These are phyloP conservation scores for Plemyria rubiginata DNA, from an alignment of 2,888 invertebrate genomes.

Conservation along the genomic window DNA sequence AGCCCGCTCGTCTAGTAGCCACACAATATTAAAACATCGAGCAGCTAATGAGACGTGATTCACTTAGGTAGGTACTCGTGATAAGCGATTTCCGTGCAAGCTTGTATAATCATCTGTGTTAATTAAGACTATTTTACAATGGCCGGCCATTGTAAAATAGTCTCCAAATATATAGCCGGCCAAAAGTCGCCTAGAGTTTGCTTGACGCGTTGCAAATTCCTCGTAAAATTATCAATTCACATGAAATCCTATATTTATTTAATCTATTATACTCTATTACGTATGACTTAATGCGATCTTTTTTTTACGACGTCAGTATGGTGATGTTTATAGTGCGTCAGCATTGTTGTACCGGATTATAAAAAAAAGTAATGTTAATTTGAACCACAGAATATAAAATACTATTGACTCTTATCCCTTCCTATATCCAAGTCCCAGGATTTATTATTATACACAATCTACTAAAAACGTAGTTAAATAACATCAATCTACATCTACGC, in stretches of 20 bases:
- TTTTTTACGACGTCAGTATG: constrained; percentile 39
- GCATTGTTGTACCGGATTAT: not conserved
- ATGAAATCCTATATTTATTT: constrained; percentile 39
- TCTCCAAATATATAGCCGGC: constrained; percentile 20
- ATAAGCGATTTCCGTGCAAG: constrained; percentile 55
- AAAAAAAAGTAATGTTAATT: not conserved
- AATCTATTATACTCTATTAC: too few relatives aligned
- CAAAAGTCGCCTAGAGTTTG: constrained; percentile 39
- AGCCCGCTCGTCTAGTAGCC: constrained; percentile 36
- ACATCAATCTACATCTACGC: too few relatives aligned
- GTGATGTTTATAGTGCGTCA: constrained; percentile 2
- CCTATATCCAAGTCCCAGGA: not conserved
- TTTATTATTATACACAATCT: too few relatives aligned
- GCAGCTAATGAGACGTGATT: constrained; percentile 43
- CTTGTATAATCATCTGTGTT: constrained; percentile 50
- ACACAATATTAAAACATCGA: constrained; percentile 42
- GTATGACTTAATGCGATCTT: constrained; percentile 20
- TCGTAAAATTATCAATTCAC: constrained; percentile 48
- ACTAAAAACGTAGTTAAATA: too few relatives aligned
- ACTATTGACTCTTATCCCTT: too few relatives aligned
- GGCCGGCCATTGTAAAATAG: too few relatives aligned
- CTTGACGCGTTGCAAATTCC: constrained; percentile 53
- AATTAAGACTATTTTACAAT: constrained; percentile 58
- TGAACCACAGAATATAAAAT: not conserved
- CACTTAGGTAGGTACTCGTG: constrained; percentile 38